Conservation (phyloP, 1,140 invertebrate species). For the Aphis gossypii region DNA sequence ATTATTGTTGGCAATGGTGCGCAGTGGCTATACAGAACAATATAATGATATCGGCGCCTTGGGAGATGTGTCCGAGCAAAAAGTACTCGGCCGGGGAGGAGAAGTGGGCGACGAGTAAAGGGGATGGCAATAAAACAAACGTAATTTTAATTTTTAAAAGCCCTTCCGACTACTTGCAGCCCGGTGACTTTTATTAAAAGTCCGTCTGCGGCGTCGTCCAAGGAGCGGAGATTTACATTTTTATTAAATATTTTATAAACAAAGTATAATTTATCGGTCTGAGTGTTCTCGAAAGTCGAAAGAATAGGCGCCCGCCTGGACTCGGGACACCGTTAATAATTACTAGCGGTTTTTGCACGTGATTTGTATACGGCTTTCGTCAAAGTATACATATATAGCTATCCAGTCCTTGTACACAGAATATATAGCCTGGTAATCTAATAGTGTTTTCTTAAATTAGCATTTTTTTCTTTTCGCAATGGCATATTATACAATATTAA, state of each 20-base stretch:
- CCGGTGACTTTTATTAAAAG: conserved; percentile 57
- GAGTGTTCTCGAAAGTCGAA: conserved; percentile 40
- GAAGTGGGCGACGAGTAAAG: background rate
- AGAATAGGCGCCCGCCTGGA: conserved; percentile 8
- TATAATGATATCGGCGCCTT: conserved; percentile 40
- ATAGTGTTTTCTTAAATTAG: conserved; percentile 1
- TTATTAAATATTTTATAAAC: conserved; percentile 58
- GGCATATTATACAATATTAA: background rate
- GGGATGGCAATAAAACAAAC: conserved; percentile 55
- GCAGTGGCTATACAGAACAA: background rate
- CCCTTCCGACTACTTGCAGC: conserved; percentile 32
- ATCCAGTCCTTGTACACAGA: background rate
- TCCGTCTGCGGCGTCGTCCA: conserved; percentile 49
- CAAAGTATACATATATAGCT: background rate
- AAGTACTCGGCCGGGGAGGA: background rate
- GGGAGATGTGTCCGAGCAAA: conserved; percentile 41
- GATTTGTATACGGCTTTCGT: conserved; percentile 44
- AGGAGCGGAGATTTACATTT: conserved; percentile 57
- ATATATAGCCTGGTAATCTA: background rate
- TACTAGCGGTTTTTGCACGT: conserved; percentile 38
- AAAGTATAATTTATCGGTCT: conserved; percentile 56
- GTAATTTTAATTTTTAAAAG: conserved; percentile 58
- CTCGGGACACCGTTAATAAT: conserved; percentile 53
- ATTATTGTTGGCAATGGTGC: background rate
- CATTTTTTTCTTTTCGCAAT: conserved; percentile 6